Evolutionary conservation across 2,888 invertebrate species (phyloP).

Genomic region (Athripsodes cinereus): DNA sequence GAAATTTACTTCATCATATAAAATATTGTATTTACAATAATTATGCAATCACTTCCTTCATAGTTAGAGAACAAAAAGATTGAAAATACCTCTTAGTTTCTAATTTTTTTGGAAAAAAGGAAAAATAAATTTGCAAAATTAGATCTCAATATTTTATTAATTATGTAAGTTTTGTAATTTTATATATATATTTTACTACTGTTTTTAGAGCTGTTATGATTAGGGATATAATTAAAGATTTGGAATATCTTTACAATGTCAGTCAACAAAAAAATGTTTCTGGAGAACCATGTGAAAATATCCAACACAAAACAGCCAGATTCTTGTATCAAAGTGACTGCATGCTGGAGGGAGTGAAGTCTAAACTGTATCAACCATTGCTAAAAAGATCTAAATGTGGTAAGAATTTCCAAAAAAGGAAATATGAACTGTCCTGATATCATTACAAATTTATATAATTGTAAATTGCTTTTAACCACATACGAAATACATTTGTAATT

Average conservation of each 20-base stretch:
- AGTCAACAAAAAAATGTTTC: conserved; percentile 11
- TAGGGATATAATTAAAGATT: conserved; percentile 47
- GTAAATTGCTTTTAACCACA: no score
- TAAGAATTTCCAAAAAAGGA: conserved; percentile 33
- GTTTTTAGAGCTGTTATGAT: conserved; percentile 49
- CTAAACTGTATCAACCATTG: conserved; percentile 66
- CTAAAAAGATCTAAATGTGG: conserved; percentile 72
- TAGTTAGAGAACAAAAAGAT: no score
- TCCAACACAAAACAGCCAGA: neutral
- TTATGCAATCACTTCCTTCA: no score
- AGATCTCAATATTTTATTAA: no score
- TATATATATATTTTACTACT: conserved; percentile 17
- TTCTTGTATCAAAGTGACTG: conserved; percentile 39
- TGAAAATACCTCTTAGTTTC: no score
- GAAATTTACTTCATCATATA: neutral
- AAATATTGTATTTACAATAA: no score
- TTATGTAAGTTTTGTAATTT: no score
- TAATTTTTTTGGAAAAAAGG: no score
- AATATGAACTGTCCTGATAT: no score
- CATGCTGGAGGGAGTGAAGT: conserved; percentile 60
- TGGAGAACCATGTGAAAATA: neutral
- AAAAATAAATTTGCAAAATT: no score
- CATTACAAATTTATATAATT: no score
- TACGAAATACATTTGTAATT: no score
- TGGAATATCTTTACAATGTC: conserved; percentile 39